phyloP scores from a whole-genome alignment of 2,888 invertebrate species.

The Linnaemya vulpina region DNA sequence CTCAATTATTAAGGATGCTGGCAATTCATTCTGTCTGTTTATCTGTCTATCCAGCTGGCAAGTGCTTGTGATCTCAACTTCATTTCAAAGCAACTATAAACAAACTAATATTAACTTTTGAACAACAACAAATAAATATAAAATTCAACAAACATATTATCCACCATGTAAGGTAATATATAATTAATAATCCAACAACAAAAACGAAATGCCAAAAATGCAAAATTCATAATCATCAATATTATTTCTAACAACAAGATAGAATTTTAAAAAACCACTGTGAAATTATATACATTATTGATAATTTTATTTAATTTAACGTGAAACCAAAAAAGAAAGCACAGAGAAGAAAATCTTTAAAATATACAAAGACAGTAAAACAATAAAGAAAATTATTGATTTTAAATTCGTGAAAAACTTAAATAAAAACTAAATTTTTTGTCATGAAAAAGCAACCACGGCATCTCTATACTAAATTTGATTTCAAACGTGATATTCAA shows the following conservation, averaged over 20 bases:
- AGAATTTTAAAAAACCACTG: slow-evolving; percentile 38
- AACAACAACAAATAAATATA: slow-evolving; percentile 74
- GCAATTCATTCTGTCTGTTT: slow-evolving; percentile 29
- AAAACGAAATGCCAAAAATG: slow-evolving; percentile 71
- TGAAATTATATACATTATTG: slow-evolving; percentile 48
- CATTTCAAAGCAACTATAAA: slow-evolving; percentile 76
- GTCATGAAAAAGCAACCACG: not conserved
- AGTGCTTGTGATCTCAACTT: slow-evolving; percentile 82
- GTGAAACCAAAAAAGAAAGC: slow-evolving; percentile 50
- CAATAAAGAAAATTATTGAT: slow-evolving; percentile 20
- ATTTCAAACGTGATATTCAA: slow-evolving; percentile 59
- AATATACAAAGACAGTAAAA: slow-evolving; percentile 56
- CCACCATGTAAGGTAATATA: slow-evolving; percentile 61
- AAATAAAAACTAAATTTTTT: slow-evolving; percentile 1
- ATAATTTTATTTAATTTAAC: slow-evolving; percentile 66
- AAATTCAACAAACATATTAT: slow-evolving; percentile 45
- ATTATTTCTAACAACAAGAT: slow-evolving; percentile 11
- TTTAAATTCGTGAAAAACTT: not conserved
- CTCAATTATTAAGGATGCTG: not conserved
- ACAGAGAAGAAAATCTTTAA: slow-evolving; percentile 58
- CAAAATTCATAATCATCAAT: slow-evolving; percentile 73
- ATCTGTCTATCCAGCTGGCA: slow-evolving; percentile 42
- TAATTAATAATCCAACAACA: slow-evolving; percentile 73
- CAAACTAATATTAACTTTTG: slow-evolving; percentile 67
- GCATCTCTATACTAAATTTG: slow-evolving; percentile 26